These are phyloP conservation scores for Colaptes auratus DNA, from an alignment of 2,113 vertebrate species.

Conservation along the genomic window DNA sequence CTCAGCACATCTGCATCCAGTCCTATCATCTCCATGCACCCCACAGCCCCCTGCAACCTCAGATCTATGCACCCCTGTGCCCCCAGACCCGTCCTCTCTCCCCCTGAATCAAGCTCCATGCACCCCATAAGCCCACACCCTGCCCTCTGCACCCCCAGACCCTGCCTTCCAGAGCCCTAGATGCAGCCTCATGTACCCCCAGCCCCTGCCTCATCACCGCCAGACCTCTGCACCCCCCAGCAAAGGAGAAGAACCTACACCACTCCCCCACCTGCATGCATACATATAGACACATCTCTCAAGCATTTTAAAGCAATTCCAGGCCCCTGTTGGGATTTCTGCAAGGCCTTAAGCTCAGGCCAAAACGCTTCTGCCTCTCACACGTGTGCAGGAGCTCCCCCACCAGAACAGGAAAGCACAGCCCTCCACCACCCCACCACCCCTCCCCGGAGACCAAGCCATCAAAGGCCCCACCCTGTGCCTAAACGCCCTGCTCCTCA, in stretches of 20 bases:
- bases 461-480: accelerated
- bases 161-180: too few species aligned
- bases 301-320: neutral
- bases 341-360: too few species aligned
- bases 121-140: neutral
- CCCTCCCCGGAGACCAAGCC: accelerated
- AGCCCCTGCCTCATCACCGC: accelerated
- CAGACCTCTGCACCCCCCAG: neutral
- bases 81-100: neutral
- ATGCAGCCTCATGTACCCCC: neutral
- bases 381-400: accelerated
- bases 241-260: too few species aligned
- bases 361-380: accelerated
- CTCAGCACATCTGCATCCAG: too few species aligned
- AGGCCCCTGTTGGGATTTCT: accelerated
- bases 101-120: neutral
- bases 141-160: accelerated
- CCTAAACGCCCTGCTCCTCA: neutral
- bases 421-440: too few species aligned
- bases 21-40: too few species aligned
- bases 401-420: neutral
- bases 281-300: too few species aligned
- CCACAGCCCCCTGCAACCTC: too few species aligned
- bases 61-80: neutral
- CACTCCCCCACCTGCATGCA: too few species aligned